A percentile compares a stretch with the other conserved stretches of the same genome.
phyloP scores from a whole-genome alignment of 2,888 invertebrate species.

The Calameuta pallipes region DNA sequence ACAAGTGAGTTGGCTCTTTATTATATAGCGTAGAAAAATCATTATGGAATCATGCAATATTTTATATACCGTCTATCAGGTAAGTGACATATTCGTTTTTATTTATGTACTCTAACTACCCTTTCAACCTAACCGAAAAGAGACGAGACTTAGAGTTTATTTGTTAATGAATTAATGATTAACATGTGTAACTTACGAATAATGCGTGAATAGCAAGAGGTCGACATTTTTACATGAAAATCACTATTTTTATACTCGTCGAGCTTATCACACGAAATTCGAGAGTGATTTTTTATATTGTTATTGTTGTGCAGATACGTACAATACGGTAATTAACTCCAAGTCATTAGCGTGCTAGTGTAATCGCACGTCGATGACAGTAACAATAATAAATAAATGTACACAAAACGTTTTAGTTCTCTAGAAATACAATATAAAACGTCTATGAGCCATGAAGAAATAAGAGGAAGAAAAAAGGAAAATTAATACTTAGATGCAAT shows the following conservation, averaged over 20 bases:
- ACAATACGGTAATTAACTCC: neutral
- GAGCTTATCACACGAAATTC: neutral
- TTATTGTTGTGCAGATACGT: neutral
- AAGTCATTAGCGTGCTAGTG: neutral
- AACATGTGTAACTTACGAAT: no score
- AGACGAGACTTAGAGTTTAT: no score
- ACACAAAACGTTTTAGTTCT: no score
- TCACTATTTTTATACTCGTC: neutral
- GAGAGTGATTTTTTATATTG: neutral
- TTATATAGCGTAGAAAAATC: neutral
- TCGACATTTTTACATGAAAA: neutral
- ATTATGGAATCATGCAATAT: neutral
- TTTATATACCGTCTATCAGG: neutral
- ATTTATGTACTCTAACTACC: no score
- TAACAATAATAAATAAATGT: neutral
- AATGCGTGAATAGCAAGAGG: no score
- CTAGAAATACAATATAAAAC: neutral
- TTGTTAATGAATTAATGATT: no score
- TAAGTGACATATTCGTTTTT: neutral
- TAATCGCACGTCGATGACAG: neutral
- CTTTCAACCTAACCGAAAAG: no score
- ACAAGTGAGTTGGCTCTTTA: neutral
- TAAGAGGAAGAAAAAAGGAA: conserved; percentile 9
- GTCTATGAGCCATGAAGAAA: neutral
- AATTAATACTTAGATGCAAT: neutral